phyloP scores from a whole-genome alignment of 2,888 invertebrate genomes.

The Globia sparganii region DNA sequence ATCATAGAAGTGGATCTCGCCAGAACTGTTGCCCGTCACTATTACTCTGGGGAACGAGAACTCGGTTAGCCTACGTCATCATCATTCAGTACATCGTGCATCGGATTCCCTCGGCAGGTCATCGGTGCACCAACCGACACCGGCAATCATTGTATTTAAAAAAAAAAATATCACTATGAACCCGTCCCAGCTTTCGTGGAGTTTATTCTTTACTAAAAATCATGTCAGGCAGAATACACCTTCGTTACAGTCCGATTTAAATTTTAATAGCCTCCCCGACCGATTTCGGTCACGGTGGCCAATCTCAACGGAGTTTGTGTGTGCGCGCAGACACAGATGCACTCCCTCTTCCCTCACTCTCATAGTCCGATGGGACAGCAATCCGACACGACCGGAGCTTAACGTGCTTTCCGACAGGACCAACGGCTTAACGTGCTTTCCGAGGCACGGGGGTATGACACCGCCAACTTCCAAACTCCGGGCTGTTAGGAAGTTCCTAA shows the following conservation, averaged over 20 bases:
- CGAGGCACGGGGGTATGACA: too few species aligned
- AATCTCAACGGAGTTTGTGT: too few species aligned
- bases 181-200: not conserved
- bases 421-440: too few species aligned
- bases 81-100: not conserved
- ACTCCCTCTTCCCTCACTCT: too few species aligned
- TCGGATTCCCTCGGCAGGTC: not conserved
- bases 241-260: not conserved
- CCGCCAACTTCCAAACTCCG: too few species aligned
- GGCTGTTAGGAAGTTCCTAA: too few species aligned
- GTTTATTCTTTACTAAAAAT: not conserved
- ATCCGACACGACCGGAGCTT: too few species aligned
- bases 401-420: too few species aligned
- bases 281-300: too few species aligned
- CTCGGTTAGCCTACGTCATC: not conserved
- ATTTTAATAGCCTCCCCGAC: too few species aligned
- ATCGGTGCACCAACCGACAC: not conserved
- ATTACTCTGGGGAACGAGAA: constrained; percentile 80
- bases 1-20: constrained; percentile 91
- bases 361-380: too few species aligned
- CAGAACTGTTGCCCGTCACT: constrained; percentile 89
- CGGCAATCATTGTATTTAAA: not conserved
- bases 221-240: not conserved
- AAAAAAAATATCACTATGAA: not conserved
- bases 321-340: too few species aligned